Percentiles rank a stretch among this genome's conserved stretches.
Conservation (phyloP, 2,113 vertebrate genomes). For the Bostrychus sinensis region DNA sequence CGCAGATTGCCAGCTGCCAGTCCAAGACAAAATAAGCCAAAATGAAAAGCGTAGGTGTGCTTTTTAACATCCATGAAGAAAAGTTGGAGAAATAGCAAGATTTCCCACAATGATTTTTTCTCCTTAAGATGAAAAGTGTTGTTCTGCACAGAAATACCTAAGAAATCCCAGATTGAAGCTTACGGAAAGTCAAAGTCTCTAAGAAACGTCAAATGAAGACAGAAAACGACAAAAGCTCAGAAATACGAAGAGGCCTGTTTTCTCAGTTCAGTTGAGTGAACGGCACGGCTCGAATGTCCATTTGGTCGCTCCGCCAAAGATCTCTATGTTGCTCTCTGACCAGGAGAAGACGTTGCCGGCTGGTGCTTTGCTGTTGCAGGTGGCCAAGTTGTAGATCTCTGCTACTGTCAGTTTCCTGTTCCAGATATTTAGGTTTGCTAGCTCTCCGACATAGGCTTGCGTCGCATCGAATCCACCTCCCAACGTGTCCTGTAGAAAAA, state of each 20-base stretch:
- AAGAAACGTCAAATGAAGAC: conserved; percentile 76
- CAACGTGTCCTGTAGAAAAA: conserved; percentile 85
- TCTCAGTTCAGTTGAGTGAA: conserved; percentile 87
- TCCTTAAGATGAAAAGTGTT: conserved; percentile 67
- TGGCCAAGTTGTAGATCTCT: conserved; percentile 93
- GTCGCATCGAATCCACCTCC: conserved; percentile 96
- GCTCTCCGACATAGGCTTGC: conserved; percentile 92
- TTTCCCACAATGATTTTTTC: conserved; percentile 59
- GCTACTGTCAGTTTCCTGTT: conserved; percentile 88
- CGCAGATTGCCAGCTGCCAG: conserved; percentile 67
- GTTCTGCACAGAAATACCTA: conserved; percentile 77
- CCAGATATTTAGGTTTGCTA: conserved; percentile 96
- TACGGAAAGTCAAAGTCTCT: conserved; percentile 70
- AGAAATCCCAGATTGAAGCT: conserved; percentile 78
- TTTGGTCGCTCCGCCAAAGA: conserved; percentile 94
- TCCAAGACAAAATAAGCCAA: conserved; percentile 63
- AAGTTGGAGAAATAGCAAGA: conserved; percentile 48
- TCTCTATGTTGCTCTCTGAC: conserved; percentile 91
- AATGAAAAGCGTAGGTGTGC: conserved; percentile 66
- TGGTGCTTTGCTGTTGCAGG: conserved; percentile 89
- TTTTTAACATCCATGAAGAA: conserved; percentile 50
- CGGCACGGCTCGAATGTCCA: conserved; percentile 97
- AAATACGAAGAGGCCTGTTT: conserved; percentile 62
- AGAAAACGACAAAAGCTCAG: conserved; percentile 75
- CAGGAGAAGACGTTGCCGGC: conserved; percentile 93